phyloP scores from a whole-genome alignment of 2,888 invertebrate genomes.

The Chromoteleia sp. region DNA sequence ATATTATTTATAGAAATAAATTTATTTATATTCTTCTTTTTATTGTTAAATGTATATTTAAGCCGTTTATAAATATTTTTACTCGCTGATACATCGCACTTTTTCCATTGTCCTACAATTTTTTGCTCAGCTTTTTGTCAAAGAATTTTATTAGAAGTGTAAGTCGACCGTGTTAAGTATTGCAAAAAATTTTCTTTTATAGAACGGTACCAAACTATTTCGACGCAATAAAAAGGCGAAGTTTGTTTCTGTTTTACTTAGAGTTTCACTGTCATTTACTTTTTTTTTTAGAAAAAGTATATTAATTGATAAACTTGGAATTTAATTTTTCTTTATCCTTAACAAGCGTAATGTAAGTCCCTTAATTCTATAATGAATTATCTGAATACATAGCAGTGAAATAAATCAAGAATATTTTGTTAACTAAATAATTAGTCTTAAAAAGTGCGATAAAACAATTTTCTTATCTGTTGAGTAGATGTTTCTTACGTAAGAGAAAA shows the following conservation, averaged over 20 bases:
- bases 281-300: not conserved
- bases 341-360: too few species aligned
- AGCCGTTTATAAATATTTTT: slow-evolving; percentile 31
- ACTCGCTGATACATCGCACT: slow-evolving; percentile 2
- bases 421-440: too few species aligned
- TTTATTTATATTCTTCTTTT: slow-evolving; percentile 13
- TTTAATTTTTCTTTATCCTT: not conserved
- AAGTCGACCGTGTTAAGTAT: slow-evolving; percentile 46
- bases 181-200: slow-evolving; percentile 34
- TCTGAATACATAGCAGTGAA: too few species aligned
- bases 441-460: too few species aligned
- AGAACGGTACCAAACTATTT: slow-evolving; percentile 10
- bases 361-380: too few species aligned
- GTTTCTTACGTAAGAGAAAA: too few species aligned
- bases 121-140: slow-evolving; percentile 34
- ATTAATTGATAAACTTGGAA: slow-evolving; percentile 10
- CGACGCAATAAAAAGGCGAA: slow-evolving; percentile 1
- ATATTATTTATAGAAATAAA: not conserved
- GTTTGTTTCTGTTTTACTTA: slow-evolving; percentile 14
- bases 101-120: slow-evolving; percentile 32
- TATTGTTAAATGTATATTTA: slow-evolving; percentile 27
- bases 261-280: slow-evolving; percentile 1
- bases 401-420: too few species aligned
- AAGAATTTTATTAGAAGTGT: slow-evolving; percentile 45
- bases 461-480: too few species aligned